Evolutionary conservation across 1,140 invertebrate genomes (phyloP).

Genomic region (Drosophila willistoni): DNA sequence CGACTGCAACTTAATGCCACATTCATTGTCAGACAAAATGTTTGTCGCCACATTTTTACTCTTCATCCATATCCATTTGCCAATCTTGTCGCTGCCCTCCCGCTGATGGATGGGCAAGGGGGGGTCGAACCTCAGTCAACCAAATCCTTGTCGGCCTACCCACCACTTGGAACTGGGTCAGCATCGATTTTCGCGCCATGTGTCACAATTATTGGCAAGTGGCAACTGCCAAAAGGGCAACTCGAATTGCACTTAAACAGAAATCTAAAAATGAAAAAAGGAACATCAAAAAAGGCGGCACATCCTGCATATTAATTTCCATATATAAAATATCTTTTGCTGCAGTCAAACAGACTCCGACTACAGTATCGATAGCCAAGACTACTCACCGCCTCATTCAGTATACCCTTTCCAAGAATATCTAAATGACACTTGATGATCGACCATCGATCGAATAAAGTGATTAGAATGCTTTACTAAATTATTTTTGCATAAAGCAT

Average conservation of each 20-base stretch:
- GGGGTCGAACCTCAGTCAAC: not conserved
- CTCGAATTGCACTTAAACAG: constrained; percentile 43
- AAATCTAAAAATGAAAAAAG: constrained; percentile 11
- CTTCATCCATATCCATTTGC: constrained; percentile 1
- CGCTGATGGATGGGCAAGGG: not conserved
- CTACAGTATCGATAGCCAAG: not conserved
- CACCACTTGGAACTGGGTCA: constrained; percentile 68
- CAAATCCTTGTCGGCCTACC: constrained; percentile 34
- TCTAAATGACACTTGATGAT: no score
- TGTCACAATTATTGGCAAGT: constrained; percentile 70
- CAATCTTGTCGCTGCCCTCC: no score
- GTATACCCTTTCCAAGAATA: no score
- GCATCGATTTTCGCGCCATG: constrained; percentile 76
- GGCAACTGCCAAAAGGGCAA: constrained; percentile 24
- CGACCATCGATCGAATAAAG: no score
- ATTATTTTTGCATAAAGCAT: no score
- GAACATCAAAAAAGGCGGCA: constrained; percentile 1
- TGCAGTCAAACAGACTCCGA: constrained; percentile 26
- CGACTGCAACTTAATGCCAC: constrained; percentile 76
- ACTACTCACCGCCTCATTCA: not conserved
- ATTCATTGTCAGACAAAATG: constrained; percentile 48
- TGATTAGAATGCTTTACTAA: no score
- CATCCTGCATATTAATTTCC: constrained; percentile 70
- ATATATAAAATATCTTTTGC: constrained; percentile 46
- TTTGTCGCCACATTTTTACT: constrained; percentile 22